Percentiles rank a stretch among this genome's conserved stretches.
Evolutionary conservation across 1,140 invertebrate genomes (phyloP).

Genomic region (Macrobrachium nipponense): DNA sequence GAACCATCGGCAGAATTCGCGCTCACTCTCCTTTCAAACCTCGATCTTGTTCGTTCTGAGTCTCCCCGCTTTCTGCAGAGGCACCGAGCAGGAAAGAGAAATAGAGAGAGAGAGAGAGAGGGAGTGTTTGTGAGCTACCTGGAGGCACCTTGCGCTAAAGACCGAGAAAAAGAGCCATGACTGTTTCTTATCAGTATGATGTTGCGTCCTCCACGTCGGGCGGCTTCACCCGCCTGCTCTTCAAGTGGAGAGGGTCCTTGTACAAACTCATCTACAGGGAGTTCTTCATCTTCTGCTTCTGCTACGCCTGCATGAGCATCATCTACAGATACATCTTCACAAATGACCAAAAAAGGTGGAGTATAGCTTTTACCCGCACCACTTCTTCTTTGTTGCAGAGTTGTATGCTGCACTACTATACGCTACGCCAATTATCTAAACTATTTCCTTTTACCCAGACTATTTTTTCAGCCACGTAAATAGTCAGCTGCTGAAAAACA

Average conservation of each 20-base stretch:
- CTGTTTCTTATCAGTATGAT: constrained; percentile 81
- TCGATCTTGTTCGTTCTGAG: too few relatives aligned
- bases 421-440: too few relatives aligned
- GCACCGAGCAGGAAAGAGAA: too few relatives aligned
- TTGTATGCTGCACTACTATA: not conserved
- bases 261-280: constrained; percentile 83
- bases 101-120: too few relatives aligned
- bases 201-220: constrained; percentile 79
- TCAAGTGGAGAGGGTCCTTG: constrained; percentile 81
- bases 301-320: constrained; percentile 75
- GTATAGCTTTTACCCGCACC: not conserved
- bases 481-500: too few relatives aligned
- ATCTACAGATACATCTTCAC: constrained; percentile 76
- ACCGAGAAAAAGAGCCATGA: constrained; percentile 71
- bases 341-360: constrained; percentile 74
- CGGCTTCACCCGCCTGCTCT: constrained; percentile 78
- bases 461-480: too few relatives aligned
- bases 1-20: too few relatives aligned
- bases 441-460: too few relatives aligned
- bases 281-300: constrained; percentile 74
- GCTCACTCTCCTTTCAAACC: too few relatives aligned
- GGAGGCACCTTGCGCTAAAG: too few relatives aligned
- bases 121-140: too few relatives aligned
- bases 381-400: not conserved
- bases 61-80: too few relatives aligned